phyloP scores from a whole-genome alignment of 2,888 invertebrate genomes.

The Calephelis perditalis region DNA sequence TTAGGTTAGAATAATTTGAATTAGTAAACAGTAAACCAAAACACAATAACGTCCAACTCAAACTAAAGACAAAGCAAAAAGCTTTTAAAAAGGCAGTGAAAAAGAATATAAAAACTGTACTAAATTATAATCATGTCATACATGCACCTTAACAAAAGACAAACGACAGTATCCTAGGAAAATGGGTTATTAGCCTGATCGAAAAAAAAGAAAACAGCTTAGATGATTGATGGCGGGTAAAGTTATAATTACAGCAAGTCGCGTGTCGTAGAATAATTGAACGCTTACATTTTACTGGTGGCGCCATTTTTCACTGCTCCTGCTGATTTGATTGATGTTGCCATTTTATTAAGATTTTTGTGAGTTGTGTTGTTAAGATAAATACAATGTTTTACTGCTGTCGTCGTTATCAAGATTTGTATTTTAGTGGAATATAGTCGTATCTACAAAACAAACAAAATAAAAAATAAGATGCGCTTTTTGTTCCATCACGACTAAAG shows the following conservation, averaged over 20 bases:
- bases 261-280: constrained; percentile 44
- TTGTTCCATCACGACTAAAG: too few relatives aligned
- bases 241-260: constrained; percentile 55
- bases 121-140: neutral
- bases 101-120: too few relatives aligned
- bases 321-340: constrained; percentile 56
- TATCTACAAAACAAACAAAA: too few relatives aligned
- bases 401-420: too few relatives aligned
- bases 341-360: constrained; percentile 57
- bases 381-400: neutral
- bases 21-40: too few relatives aligned
- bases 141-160: neutral
- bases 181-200: constrained; percentile 24
- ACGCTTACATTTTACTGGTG: constrained; percentile 50
- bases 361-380: constrained; percentile 9
- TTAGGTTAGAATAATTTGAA: too few relatives aligned
- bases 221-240: constrained; percentile 60
- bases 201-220: constrained; percentile 29
- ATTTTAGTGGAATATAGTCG: too few relatives aligned
- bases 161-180: constrained; percentile 6
- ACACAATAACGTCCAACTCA: too few relatives aligned
- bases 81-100: too few relatives aligned
- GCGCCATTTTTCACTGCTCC: constrained; percentile 57
- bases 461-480: too few relatives aligned
- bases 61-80: too few relatives aligned